A percentile compares a stretch with the other conserved stretches of the same genome.
Evolutionary conservation across 2,797 vertebrate species (phyloP).

Genomic region (Acrossocheilus wenchowensis): DNA sequence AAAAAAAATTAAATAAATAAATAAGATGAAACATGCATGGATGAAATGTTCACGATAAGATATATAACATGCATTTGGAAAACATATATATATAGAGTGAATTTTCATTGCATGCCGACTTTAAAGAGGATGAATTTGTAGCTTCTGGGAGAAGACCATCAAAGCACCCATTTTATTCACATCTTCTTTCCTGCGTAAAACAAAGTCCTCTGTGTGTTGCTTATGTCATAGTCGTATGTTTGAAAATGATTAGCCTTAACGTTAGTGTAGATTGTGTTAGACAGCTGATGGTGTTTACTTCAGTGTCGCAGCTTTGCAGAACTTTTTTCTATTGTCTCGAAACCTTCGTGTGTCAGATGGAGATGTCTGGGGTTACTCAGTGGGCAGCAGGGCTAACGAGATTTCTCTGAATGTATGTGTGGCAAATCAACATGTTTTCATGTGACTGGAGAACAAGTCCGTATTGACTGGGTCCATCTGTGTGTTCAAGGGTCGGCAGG

Average conservation of each 20-base stretch:
- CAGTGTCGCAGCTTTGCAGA: neutral
- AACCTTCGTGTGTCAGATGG: neutral
- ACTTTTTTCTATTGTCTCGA: conserved; percentile 17
- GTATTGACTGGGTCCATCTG: conserved; percentile 32
- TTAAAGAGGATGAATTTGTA: neutral
- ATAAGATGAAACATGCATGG: neutral
- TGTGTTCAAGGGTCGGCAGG: neutral
- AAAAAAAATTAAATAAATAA: neutral
- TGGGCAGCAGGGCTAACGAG: conserved; percentile 35
- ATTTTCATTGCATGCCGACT: neutral
- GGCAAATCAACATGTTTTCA: conserved; percentile 17
- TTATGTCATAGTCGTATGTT: neutral
- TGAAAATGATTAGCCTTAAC: neutral
- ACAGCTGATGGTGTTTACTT: conserved; percentile 19
- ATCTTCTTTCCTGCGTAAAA: neutral
- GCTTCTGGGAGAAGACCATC: neutral
- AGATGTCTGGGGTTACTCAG: conserved; percentile 10
- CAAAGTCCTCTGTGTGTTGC: neutral
- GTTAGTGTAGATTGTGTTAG: neutral
- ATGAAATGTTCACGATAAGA: neutral
- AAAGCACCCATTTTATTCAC: neutral
- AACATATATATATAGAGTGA: neutral
- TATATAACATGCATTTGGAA: neutral
- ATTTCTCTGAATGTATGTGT: conserved; percentile 31
- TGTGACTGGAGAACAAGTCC: conserved; percentile 16